Conservation (phyloP, 2,888 invertebrate species). For the Linnaemya tessellans region DNA sequence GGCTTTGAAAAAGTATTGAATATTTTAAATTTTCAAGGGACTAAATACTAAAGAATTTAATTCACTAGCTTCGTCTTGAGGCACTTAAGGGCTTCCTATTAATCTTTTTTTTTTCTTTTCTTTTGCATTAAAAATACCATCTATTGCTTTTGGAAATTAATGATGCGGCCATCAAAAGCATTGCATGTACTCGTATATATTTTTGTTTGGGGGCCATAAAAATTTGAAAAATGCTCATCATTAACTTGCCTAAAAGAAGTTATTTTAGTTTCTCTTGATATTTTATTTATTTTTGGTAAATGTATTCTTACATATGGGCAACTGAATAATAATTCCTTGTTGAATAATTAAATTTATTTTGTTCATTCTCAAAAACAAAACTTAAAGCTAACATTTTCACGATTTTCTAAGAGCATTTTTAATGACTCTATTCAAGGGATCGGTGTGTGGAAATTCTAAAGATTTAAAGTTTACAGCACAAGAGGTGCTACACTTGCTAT, state of each 20-base stretch:
- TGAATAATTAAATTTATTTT: too few relatives aligned
- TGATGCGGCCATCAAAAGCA: not conserved
- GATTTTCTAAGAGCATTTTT: too few relatives aligned
- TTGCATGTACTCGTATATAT: not conserved
- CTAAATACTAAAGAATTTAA: not conserved
- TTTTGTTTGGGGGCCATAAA: not conserved
- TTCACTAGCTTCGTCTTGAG: not conserved
- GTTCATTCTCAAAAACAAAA: too few relatives aligned
- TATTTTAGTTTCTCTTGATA: too few relatives aligned
- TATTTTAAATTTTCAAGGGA: not conserved
- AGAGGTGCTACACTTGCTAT: too few relatives aligned
- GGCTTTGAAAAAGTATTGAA: too few relatives aligned
- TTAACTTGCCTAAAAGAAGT: not conserved
- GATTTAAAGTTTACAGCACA: not conserved
- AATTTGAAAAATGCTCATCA: not conserved
- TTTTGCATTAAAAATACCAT: not conserved
- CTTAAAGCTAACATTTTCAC: too few relatives aligned
- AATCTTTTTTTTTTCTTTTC: not conserved
- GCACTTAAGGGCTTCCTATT: not conserved
- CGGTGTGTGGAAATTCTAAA: not conserved
- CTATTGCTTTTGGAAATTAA: not conserved
- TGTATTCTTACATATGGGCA: too few relatives aligned
- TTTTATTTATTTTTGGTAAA: too few relatives aligned
- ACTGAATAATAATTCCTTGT: too few relatives aligned
- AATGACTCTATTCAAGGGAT: not conserved